Percentiles rank a stretch among this genome's conserved stretches.
phyloP scores from a whole-genome alignment of 2,888 invertebrate species.

The Thumatha senex region DNA sequence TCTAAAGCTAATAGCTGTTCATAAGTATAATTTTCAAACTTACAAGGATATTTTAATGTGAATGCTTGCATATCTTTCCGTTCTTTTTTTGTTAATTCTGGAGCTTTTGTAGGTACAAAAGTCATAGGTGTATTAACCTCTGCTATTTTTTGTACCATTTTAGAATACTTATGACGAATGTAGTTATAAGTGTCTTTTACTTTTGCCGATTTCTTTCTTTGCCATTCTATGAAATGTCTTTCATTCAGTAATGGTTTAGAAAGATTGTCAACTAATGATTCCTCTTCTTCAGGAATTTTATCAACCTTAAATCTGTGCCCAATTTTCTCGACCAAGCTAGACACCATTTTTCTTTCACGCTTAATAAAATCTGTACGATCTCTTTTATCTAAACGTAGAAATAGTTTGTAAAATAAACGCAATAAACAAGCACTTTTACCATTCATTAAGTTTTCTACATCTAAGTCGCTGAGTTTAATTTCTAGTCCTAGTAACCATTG shows the following conservation, averaged over 20 bases:
- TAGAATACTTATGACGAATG: constrained; percentile 69
- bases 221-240: constrained; percentile 82
- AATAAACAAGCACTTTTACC: constrained; percentile 78
- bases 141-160: constrained; percentile 58
- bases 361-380: constrained; percentile 81
- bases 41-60: constrained; percentile 58
- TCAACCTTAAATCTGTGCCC: constrained; percentile 64
- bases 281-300: constrained; percentile 54
- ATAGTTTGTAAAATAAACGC: constrained; percentile 85
- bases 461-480: constrained; percentile 67
- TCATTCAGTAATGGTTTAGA: constrained; percentile 73
- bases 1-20: constrained; percentile 64
- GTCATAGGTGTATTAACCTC: constrained; percentile 50
- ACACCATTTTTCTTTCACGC: constrained; percentile 69
- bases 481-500: constrained; percentile 81
- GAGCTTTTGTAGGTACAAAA: constrained; percentile 25
- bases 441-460: constrained; percentile 73
- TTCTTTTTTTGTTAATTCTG: constrained; percentile 44
- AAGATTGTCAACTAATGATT: constrained; percentile 64
- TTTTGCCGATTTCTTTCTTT: constrained; percentile 74
- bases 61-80: constrained; percentile 66
- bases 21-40: constrained; percentile 67
- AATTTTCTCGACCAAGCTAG: constrained; percentile 65
- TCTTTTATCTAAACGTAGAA: constrained; percentile 83
- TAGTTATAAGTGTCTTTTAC: constrained; percentile 70